Evolutionary conservation across 2,797 vertebrate genomes (phyloP), one percentile per base, ranked within the genome.

Genomic region (Perdix hodgsoniae): DNA sequence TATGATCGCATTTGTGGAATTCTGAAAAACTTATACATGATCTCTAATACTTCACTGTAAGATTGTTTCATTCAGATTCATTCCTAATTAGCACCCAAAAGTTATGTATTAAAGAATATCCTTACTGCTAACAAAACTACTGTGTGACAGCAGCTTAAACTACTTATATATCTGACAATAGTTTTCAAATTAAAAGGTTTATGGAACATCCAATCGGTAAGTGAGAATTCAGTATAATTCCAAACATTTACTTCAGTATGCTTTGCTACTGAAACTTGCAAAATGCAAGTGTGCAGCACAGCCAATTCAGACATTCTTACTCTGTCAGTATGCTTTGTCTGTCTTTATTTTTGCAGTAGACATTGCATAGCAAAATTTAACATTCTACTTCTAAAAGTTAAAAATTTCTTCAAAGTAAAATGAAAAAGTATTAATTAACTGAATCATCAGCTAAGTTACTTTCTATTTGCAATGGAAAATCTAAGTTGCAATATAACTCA

Each of bases 351-450:
- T n/a, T 89, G 88, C 59, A 83, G 75, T 45, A 64, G 60, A 50
- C 44, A 78, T 86, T 81, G 73, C 78, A 94, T 61, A 89, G 80
- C 40, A 91, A 50, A 85, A 85, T 64, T 47, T 64, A 92, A 69
- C 42, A 61, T 56, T 70, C 60, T 76, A 56, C 50, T 64, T 29
- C 39, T 64, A 85, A 90, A 87, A 67, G 57, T 81, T 87, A 78
- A 93, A 93, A 86, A 35, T 26, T 67, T 37, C 49, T 83, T 94
- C 83, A 86, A 73, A 76, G 90, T 59, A 73, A 15, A 50, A 1
- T 27, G 26, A 66, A 82, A 69, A 82, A 47, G 27, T 18, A 2
- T 85, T 90, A 83, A 78, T 60, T 81, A 73, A 40, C 0, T 66
- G 49, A 92, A 52, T 70, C 21, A 77, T 83, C 33, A 64, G 42